Evolutionary conservation across 2,797 vertebrate species (phyloP).

Genomic region (Decapterus maruadsi): DNA sequence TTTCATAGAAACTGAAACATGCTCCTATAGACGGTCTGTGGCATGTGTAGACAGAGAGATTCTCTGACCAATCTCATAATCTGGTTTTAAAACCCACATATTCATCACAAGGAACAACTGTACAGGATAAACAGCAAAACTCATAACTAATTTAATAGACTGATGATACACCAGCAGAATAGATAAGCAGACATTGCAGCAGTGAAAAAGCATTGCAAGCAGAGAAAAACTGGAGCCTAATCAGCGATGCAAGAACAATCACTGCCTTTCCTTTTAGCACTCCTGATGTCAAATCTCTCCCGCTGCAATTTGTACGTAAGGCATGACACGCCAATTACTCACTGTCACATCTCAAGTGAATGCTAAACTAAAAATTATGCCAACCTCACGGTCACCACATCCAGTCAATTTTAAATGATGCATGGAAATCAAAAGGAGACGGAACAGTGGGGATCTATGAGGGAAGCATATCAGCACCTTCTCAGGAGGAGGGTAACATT

Average conservation of each 20-base stretch:
- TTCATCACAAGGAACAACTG: neutral
- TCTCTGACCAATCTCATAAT: neutral
- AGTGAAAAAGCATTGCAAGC: slow-evolving; percentile 10
- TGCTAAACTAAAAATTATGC: slow-evolving; percentile 59
- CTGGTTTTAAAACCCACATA: slow-evolving; percentile 15
- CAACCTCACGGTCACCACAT: slow-evolving; percentile 42
- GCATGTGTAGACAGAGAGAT: neutral
- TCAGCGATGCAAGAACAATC: slow-evolving; percentile 34
- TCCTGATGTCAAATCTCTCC: slow-evolving; percentile 33
- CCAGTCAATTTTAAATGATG: slow-evolving; percentile 64
- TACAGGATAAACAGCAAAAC: neutral
- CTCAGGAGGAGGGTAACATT: slow-evolving; percentile 55
- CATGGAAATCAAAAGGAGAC: slow-evolving; percentile 58
- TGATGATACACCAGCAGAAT: slow-evolving; percentile 5
- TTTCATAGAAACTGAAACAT: neutral
- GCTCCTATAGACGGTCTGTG: neutral
- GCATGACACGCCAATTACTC: slow-evolving; percentile 57
- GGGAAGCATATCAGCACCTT: slow-evolving; percentile 55
- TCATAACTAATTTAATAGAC: slow-evolving; percentile 16
- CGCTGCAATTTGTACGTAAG: slow-evolving; percentile 44
- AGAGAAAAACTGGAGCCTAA: slow-evolving; percentile 8
- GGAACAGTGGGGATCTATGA: slow-evolving; percentile 52
- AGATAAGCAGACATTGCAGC: neutral
- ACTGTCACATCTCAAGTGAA: slow-evolving; percentile 62
- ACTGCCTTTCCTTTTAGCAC: slow-evolving; percentile 28